Conservation (phyloP, 2,888 invertebrate genomes). For the Pherbina coryleti region DNA sequence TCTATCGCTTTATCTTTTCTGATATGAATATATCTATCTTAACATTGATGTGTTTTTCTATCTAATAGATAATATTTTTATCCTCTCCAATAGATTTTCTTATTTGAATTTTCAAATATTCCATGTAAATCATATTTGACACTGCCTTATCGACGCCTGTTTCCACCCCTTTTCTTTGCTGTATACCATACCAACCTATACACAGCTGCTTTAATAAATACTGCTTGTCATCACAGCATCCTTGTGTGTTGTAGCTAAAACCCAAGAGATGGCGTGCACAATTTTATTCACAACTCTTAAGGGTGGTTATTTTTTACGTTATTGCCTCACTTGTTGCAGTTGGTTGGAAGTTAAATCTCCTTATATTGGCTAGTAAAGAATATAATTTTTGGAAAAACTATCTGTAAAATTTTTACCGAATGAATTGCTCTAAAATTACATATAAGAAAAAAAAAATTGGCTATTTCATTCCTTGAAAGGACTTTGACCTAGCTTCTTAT, state of each 20-base stretch:
- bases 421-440: too few relatives aligned
- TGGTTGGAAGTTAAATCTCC: background rate
- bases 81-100: background rate
- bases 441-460: too few relatives aligned
- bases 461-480: too few relatives aligned
- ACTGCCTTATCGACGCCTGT: constrained; percentile 29
- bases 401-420: too few relatives aligned
- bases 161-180: constrained; percentile 1
- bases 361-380: too few relatives aligned
- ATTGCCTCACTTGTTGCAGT: background rate
- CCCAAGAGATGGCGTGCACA: constrained; percentile 29
- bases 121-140: background rate
- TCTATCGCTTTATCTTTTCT: too few relatives aligned
- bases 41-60: too few relatives aligned
- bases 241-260: constrained; percentile 5
- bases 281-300: background rate
- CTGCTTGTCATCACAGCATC: constrained; percentile 14
- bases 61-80: background rate
- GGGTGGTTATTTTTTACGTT: background rate
- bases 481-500: too few relatives aligned
- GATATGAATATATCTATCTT: too few relatives aligned
- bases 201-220: background rate
- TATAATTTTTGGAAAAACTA: too few relatives aligned
- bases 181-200: background rate
- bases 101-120: background rate